Base-by-base conservation (phyloP, 2,888 invertebrate genomes). In the Tinea semifulvella region DNA sequence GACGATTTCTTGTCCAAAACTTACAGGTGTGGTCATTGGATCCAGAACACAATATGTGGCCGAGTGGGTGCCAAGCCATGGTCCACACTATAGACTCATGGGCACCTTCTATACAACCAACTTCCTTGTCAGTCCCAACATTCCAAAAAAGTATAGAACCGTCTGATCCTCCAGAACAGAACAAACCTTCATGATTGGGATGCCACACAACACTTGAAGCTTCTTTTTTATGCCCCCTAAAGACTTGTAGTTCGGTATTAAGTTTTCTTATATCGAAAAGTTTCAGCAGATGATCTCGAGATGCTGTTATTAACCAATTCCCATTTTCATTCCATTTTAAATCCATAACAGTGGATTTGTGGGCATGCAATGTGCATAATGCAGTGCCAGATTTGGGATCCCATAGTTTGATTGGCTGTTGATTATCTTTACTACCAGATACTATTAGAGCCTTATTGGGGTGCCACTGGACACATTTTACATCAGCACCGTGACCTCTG, bases 61-160 rank as follows among this genome's bases (percentile, higher is more conserved):
- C 99, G 13, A 99, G 81, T 0, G 99, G 99, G 84, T 99, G 99
- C 99, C 99, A 99, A 20, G 97, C 96, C 63, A 99, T 84, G 10
- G 96, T 95, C 99, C 99, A 99, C 2, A 99, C 97, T 63, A 98
- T 97, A 60, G 96, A 96, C 69, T 99, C 99, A 73, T 99, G 99
- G 2, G 99, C 99, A 60, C 96, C 94, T 80, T 99, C 98, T 60
- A 99, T 96, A 13, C 93, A 90, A 13, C 98, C 98, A 26, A 99
- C 94, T 84, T 99, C 98, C 69, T 98, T 98, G 64, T 98, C 98
- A 52, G 94, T 94, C 1, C 94, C 98, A 53, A 98, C 98, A 81
- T 96, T 92, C 99, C 99, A 99, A 71, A 98, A 99, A 62, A 98
- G 85, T 58, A 99, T 94, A 8, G 97, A 93, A 14, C 99, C 99